Base-by-base conservation (phyloP, 2,888 invertebrate species). In the Leucoma salicis region DNA sequence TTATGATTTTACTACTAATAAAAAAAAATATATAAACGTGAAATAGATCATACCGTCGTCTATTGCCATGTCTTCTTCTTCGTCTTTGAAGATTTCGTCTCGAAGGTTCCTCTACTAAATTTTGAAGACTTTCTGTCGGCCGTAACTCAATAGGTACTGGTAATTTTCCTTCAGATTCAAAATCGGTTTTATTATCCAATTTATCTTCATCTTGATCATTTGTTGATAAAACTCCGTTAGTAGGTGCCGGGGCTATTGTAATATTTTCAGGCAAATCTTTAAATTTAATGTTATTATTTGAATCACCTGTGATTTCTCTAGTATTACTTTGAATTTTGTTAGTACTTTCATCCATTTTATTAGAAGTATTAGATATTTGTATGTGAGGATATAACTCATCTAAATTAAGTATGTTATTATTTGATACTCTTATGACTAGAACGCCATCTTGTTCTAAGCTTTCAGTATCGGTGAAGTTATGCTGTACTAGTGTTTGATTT, bases 251-350 rank as follows among this genome's bases (percentile, higher is more conserved):
- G 32, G 80, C 89, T 5, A 89, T 70, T 3, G 87, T 88, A 14
- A 87, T 63, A 46, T 89, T 88, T n/a, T 86, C 88, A 14, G 85
- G 82, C 12, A 84, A 36, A 31, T 79, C 82, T 67, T 89, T 90
- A 8, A 80, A 71, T 62, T 86, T 89, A 0, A 90, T 58, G 53
- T 90, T 78, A 53, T 90, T 86, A 31, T 86, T 89, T 13, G 76
- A 75, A 62, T 90, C 90, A 6, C 90, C 91, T 25, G 85, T 90
- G 25, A 91, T 91, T 67, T 91, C 91, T 49, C 90, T 66, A 48
- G 89, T 91, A 38, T 91, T 90, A 50, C 91, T 91, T 59, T 91
- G 91, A 32, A 91, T 90, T 67, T 91, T 91, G 44, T 90, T 89
- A 4, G 85, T 84, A 1, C 84, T 81, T 59, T 91, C 91, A 49